Evolutionary conservation across 2,888 invertebrate species (phyloP).

Genomic region (Strigamia transsilvanica): DNA sequence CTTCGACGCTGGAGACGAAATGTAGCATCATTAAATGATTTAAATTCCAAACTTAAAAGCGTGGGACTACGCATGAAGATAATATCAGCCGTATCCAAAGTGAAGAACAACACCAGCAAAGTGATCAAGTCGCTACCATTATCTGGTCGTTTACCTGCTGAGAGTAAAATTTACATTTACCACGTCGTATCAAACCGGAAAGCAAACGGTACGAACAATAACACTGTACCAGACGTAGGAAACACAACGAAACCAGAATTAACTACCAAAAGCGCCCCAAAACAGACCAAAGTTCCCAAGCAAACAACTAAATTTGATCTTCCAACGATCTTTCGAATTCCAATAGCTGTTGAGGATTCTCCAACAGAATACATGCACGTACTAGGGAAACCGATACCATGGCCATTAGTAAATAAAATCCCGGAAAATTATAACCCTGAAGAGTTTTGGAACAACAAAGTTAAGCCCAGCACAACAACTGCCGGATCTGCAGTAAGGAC

Average conservation of each 20-base stretch:
- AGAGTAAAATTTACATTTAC: constrained; percentile 48
- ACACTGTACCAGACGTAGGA: background rate
- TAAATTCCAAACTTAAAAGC: background rate
- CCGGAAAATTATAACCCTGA: background rate
- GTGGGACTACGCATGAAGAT: background rate
- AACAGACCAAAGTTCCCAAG: background rate
- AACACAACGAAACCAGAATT: background rate
- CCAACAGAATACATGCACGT: constrained; percentile 52
- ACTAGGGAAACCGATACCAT: constrained; percentile 46
- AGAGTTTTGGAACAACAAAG: too few species aligned
- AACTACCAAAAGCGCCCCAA: background rate
- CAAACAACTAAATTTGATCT: background rate
- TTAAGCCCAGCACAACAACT: background rate
- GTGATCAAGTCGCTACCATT: background rate
- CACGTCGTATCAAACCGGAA: constrained; percentile 16
- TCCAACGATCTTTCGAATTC: constrained; percentile 30
- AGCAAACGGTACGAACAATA: background rate
- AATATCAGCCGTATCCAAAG: background rate
- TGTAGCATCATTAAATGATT: background rate
- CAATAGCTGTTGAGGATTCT: constrained; percentile 32
- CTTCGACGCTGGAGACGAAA: background rate
- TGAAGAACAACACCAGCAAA: background rate
- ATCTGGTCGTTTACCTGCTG: background rate
- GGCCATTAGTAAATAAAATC: background rate
- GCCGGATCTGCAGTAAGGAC: background rate